Conservation (phyloP, 2,888 invertebrate genomes). For the Quadroppia sp. region DNA sequence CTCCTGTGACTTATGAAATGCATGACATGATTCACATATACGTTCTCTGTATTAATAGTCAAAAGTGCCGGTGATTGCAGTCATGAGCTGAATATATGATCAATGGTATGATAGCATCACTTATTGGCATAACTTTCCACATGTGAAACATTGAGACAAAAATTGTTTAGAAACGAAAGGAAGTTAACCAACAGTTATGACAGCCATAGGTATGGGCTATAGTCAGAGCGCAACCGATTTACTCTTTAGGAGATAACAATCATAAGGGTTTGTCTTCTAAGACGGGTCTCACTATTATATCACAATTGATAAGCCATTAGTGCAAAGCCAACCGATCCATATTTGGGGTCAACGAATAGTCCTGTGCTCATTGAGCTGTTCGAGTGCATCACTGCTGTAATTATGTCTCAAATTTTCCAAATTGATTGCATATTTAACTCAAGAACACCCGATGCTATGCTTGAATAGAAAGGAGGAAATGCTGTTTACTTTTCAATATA, state of each 20-base stretch:
- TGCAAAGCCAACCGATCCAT: neutral
- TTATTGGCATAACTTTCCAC: neutral
- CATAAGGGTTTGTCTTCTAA: neutral
- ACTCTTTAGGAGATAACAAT: constrained; percentile 7
- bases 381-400: constrained; percentile 23
- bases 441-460: neutral
- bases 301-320: constrained; percentile 23
- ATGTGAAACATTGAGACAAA: too few species aligned
- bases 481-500: constrained; percentile 23
- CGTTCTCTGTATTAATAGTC: constrained; percentile 13
- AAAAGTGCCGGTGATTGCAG: constrained; percentile 4
- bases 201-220: too few species aligned
- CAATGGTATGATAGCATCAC: constrained; percentile 25
- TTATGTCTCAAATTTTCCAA: constrained; percentile 27
- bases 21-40: constrained; percentile 29
- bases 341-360: constrained; percentile 15
- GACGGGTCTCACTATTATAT: constrained; percentile 3
- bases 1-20: constrained; percentile 31
- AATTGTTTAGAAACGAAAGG: constrained; percentile 1
- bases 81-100: constrained; percentile 35
- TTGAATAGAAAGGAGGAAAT: constrained; percentile 28
- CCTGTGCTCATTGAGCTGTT: constrained; percentile 18
- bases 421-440: constrained; percentile 33
- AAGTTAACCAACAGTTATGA: constrained; percentile 3
- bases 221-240: constrained; percentile 19